Base-by-base conservation (phyloP, 1,140 invertebrate genomes). In the Drosophila miranda region DNA sequence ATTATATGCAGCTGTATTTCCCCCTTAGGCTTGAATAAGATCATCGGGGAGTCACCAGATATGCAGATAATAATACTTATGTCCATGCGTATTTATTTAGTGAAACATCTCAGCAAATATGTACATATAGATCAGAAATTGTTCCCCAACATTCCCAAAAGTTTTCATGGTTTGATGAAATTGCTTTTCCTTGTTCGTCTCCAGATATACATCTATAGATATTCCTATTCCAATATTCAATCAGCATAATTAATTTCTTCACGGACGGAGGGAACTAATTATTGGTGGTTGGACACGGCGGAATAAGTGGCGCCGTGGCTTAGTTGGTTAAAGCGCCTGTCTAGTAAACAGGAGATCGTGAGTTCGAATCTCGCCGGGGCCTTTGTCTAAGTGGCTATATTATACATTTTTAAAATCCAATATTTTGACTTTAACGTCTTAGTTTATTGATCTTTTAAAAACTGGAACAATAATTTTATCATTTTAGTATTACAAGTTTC, bases 251-350 rank as follows among this genome's bases (percentile, higher is more conserved):
- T 14, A 26, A 44, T 13, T 7, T 7, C 41, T 14, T 1, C 23
- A 21, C 7, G 13, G 43, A 58, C 16, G 16, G 4, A n/a, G 9
- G 9, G 16, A 30, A 28, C n/a, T 41, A 58, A 61, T 61, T 59
- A 61, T 45, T 0, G 7, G 0, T n/a, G 23, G 2, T 59, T 59
- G 19, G 26, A 30, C 54, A 9, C 4, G 0, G 3, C 0, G 0
- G 26, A 26, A n/a, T 14, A 19, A 58, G 14, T 14, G 92, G 92
- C 92, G 92, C 92, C 92, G 92, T 93, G 92, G 92, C 92, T 93
- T 93, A 93, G 92, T 93, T 93, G 92, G 92, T 93, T 93, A 93
- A 93, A 93, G 92, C 92, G 92, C 92, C 92, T 93, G 92, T 93
- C 92, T 93, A 93, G 92, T 93, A 93, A 93, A 93, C 92, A 93